Evolutionary conservation across 2,888 invertebrate species (phyloP).

Genomic region (Pycnomerus fuliginosus): DNA sequence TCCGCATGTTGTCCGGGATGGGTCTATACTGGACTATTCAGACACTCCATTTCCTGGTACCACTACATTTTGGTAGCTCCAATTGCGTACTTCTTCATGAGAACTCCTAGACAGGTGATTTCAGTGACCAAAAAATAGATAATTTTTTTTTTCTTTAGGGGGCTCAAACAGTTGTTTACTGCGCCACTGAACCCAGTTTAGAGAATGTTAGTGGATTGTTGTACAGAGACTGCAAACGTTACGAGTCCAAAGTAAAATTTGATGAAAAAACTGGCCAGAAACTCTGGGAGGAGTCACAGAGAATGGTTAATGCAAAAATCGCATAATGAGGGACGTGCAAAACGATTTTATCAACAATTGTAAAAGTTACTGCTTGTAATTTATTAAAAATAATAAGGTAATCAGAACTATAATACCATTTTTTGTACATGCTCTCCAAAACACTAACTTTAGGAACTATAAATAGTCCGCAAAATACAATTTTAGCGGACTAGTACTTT

Average conservation of each 20-base stretch:
- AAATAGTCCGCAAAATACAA: no score
- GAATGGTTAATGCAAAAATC: background rate
- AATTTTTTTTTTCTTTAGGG: conserved; percentile 71
- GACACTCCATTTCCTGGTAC: conserved; percentile 67
- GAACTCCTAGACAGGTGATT: conserved; percentile 68
- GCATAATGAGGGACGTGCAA: conserved; percentile 5
- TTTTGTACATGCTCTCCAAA: no score
- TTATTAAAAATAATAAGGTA: no score
- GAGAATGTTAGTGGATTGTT: conserved; percentile 68
- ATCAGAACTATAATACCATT: no score
- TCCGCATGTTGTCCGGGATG: conserved; percentile 78
- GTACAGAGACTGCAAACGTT: conserved; percentile 72
- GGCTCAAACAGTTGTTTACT: conserved; percentile 75
- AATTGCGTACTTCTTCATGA: conserved; percentile 68
- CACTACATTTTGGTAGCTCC: conserved; percentile 72
- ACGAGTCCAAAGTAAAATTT: conserved; percentile 61
- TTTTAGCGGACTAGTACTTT: no score
- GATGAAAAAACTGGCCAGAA: conserved; percentile 62
- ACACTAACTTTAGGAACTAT: no score
- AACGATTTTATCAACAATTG: no score
- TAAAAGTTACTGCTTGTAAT: no score
- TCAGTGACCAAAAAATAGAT: conserved; percentile 15
- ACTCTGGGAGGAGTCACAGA: conserved; percentile 62
- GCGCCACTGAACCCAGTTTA: conserved; percentile 65
- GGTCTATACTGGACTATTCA: conserved; percentile 74